Evolutionary conservation across 2,888 invertebrate genomes (phyloP).

Genomic region (Lordiphosa fenestrarum): DNA sequence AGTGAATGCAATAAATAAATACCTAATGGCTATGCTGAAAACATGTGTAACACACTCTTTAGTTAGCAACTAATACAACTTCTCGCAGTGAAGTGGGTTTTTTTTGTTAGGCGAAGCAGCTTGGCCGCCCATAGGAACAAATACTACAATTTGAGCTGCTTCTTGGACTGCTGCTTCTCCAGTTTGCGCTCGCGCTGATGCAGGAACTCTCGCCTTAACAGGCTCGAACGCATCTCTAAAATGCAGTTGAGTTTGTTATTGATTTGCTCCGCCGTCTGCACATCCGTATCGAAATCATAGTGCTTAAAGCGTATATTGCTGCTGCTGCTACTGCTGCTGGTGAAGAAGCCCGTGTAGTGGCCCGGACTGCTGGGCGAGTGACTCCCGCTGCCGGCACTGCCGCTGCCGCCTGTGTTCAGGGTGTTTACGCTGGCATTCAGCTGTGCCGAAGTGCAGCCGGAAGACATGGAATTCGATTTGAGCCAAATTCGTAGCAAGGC

Average conservation of each 20-base stretch:
- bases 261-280: constrained; percentile 88
- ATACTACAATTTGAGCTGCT: constrained; percentile 77
- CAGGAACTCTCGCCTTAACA: constrained; percentile 90
- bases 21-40: constrained; percentile 47
- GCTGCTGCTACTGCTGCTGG: constrained; percentile 19
- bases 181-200: constrained; percentile 84
- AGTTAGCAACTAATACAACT: constrained; percentile 72
- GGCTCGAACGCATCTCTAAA: constrained; percentile 89
- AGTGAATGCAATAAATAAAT: constrained; percentile 64
- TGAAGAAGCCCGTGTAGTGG: constrained; percentile 58
- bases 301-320: constrained; percentile 86
- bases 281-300: constrained; percentile 93
- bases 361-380: constrained; percentile 76
- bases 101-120: constrained; percentile 11
- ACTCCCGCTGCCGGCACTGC: constrained; percentile 16
- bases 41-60: constrained; percentile 65
- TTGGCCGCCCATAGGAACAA: constrained; percentile 53
- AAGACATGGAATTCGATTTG: constrained; percentile 80
- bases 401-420: constrained; percentile 30
- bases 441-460: constrained; percentile 60
- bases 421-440: constrained; percentile 43
- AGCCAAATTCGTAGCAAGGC: constrained; percentile 87
- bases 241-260: constrained; percentile 93
- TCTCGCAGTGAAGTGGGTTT: constrained; percentile 24
- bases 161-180: constrained; percentile 73